These are phyloP conservation scores for Bufotes viridis DNA, from an alignment of 2,797 vertebrate genomes.

Conservation along the genomic window DNA sequence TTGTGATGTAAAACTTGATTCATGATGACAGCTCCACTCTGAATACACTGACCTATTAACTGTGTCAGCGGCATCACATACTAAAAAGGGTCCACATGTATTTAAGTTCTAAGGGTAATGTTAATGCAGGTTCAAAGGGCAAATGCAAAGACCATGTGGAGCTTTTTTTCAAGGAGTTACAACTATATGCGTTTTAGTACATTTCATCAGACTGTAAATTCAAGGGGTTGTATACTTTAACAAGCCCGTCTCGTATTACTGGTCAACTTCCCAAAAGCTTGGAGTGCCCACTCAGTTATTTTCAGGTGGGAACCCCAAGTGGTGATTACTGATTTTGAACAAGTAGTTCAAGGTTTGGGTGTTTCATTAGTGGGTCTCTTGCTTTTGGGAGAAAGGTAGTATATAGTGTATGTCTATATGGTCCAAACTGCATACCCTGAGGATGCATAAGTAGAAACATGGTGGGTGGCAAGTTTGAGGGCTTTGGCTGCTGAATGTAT, in stretches of 20 bases:
- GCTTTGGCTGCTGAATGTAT: too few species aligned
- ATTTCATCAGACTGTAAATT: slow-evolving; percentile 29
- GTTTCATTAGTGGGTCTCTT: neutral
- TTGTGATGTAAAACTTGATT: slow-evolving; percentile 2
- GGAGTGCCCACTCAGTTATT: neutral
- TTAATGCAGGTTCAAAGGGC: slow-evolving; percentile 1
- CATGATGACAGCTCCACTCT: slow-evolving; percentile 20
- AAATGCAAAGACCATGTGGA: slow-evolving; percentile 18
- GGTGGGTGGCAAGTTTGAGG: neutral
- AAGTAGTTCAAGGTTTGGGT: neutral
- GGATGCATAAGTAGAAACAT: neutral
- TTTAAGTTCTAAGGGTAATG: slow-evolving; percentile 1
- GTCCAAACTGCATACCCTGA: neutral
- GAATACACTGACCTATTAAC: slow-evolving; percentile 27
- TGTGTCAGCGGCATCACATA: slow-evolving; percentile 23
- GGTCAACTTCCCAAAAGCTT: neutral
- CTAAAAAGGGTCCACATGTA: neutral
- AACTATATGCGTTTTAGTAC: neutral
- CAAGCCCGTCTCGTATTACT: neutral
- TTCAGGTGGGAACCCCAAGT: neutral
- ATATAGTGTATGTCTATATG: neutral
- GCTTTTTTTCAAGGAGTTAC: neutral
- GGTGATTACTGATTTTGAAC: neutral
- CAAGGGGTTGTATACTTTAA: neutral
- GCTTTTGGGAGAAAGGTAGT: neutral